Evolutionary conservation across 2,797 vertebrate genomes (phyloP).

Genomic region (Siniperca undulata): DNA sequence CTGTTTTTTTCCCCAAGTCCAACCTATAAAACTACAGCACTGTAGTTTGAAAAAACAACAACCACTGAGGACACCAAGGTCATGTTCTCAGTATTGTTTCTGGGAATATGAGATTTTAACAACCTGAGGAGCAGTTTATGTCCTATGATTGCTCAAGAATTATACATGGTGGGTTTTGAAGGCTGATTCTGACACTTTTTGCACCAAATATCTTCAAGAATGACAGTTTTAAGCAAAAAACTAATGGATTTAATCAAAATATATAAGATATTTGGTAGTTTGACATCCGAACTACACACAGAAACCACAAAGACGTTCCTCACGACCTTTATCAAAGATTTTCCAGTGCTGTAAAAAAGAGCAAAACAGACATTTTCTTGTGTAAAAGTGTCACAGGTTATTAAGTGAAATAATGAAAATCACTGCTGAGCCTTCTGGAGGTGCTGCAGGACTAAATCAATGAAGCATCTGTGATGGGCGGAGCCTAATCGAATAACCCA

Average conservation of each 20-base stretch:
- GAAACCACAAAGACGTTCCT: neutral
- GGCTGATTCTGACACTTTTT: neutral
- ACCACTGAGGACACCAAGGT: neutral
- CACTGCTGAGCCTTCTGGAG: slow-evolving; percentile 47
- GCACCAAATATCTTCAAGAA: neutral
- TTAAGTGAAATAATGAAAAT: slow-evolving; percentile 33
- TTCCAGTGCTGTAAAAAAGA: neutral
- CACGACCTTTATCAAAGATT: neutral
- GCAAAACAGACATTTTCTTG: neutral
- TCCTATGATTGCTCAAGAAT: neutral
- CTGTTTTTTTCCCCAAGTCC: too few species aligned
- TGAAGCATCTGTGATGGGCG: slow-evolving; percentile 61
- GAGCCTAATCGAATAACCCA: slow-evolving; percentile 54
- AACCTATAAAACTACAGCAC: too few species aligned
- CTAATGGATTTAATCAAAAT: neutral
- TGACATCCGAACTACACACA: neutral
- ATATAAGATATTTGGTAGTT: neutral
- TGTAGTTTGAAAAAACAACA: neutral
- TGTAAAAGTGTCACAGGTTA: slow-evolving; percentile 21
- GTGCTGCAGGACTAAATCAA: slow-evolving; percentile 52
- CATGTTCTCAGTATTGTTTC: neutral
- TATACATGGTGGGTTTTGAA: neutral
- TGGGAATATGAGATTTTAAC: neutral
- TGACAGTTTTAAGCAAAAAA: too few species aligned
- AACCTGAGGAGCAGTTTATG: neutral